Base-by-base conservation (phyloP, 1,140 invertebrate genomes). In the Drosophila paulistorum region DNA sequence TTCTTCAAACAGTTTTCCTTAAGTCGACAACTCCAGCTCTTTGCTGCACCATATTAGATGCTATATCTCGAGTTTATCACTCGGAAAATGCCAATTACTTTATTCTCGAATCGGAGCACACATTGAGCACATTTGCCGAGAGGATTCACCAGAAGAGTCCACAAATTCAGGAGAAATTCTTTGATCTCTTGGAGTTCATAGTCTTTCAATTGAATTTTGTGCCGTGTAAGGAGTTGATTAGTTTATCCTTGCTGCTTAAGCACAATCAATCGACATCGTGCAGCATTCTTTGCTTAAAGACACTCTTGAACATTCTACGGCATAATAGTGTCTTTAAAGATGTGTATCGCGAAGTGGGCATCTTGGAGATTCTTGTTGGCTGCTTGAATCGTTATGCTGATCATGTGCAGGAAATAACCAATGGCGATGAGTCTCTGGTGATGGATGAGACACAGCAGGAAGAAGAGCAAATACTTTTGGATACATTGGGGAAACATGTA, bases 41-140 rank as follows among this genome's bases (percentile, higher is more conserved):
- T 17, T 98, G 97, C 90, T 96, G 95, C 82, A 96, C 97, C 0
- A 97, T 99, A 73, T 93, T 99, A 59, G 98, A 99, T 91, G 97
- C 98, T 1, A 98, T 99, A 90, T 98, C 96, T 11, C 97, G 97
- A 76, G 96, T 99, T 11, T 99, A 99, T 92, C 97, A 99, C 92
- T 97, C 98, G 20, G 99, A 99, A 92, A 97, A 98, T 92, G 97
- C 98, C 14, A 99, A 99, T 93, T 99, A 99, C 93, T 99, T 99
- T 92, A 99, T 99, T 83, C 93, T 99, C 0, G 99, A 99, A 93
- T 96, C 97, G 78, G 97, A 99, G 92, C 97, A 98, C 91, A 99
- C 98, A 4, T 93, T 99, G 7, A 97, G 97, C 78, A 97, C 98
- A 92, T 99, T 99, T 93, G 97, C 97, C 1, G 99, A 99, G 91